phyloP scores from a whole-genome alignment of 2,113 vertebrate genomes.

The Gulo gulo region DNA sequence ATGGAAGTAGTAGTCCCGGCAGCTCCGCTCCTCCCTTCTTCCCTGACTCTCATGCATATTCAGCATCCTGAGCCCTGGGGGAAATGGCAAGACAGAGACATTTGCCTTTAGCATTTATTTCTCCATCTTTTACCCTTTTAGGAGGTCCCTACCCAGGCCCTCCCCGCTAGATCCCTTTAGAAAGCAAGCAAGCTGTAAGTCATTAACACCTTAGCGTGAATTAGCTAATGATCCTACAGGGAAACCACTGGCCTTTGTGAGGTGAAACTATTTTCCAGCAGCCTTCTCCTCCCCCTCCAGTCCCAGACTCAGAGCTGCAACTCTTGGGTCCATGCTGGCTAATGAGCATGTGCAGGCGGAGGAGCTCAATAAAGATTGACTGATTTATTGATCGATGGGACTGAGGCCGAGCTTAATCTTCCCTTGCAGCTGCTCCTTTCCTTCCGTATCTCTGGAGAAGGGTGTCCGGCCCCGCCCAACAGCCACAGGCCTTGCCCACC shows the following conservation, averaged over 20 bases:
- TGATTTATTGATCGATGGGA: slow-evolving; percentile 62
- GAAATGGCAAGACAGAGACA: not conserved
- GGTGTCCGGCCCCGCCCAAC: not conserved
- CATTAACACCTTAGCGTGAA: slow-evolving; percentile 66
- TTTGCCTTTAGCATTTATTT: not conserved
- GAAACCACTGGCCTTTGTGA: slow-evolving; percentile 59
- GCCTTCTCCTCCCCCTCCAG: slow-evolving; percentile 24
- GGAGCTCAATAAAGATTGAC: slow-evolving; percentile 70
- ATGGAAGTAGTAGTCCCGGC: not conserved
- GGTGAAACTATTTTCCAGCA: slow-evolving; percentile 52
- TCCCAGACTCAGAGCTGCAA: slow-evolving; percentile 10
- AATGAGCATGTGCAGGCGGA: slow-evolving; percentile 67
- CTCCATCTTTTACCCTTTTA: not conserved
- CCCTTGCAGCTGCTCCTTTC: slow-evolving; percentile 70
- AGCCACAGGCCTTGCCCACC: not conserved
- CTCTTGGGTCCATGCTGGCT: slow-evolving; percentile 50
- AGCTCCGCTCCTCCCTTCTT: not conserved
- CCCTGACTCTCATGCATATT: not conserved
- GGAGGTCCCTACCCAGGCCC: not conserved
- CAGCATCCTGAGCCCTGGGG: not conserved
- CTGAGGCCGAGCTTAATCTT: slow-evolving; percentile 55
- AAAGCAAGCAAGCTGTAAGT: slow-evolving; percentile 57
- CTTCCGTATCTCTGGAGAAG: slow-evolving; percentile 26
- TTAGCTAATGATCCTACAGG: slow-evolving; percentile 52
- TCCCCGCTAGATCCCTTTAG: not conserved